A percentile compares a stretch with the other conserved stretches of the same genome.
Evolutionary conservation across 1,140 invertebrate species (phyloP).

Genomic region (Apis cerana): DNA sequence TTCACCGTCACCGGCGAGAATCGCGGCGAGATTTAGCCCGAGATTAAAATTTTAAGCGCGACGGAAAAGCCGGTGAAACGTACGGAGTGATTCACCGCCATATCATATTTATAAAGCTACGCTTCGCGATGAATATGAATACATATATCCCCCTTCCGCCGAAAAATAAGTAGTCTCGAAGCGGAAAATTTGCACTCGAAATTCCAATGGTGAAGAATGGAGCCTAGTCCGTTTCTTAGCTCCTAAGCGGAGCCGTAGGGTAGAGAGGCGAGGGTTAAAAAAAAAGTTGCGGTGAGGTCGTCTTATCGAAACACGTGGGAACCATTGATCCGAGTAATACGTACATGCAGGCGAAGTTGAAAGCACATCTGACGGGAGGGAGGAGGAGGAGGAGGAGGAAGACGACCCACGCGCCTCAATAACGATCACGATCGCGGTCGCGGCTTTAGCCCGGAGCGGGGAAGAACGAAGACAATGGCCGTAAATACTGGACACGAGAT

Average conservation of each 20-base stretch:
- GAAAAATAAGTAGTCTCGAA: no score
- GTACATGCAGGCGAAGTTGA: slow-evolving; percentile 28
- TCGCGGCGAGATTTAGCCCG: slow-evolving; percentile 29
- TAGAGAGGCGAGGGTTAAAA: slow-evolving; percentile 7
- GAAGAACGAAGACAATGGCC: slow-evolving; percentile 63
- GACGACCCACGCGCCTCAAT: slow-evolving; percentile 67
- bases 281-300: slow-evolving; percentile 25
- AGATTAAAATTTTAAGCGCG: slow-evolving; percentile 45
- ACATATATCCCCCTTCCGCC: not conserved
- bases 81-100: slow-evolving; percentile 15
- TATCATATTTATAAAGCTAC: not conserved
- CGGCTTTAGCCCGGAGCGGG: slow-evolving; percentile 54
- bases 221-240: not conserved
- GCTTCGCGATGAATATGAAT: not conserved
- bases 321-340: slow-evolving; percentile 50
- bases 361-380: slow-evolving; percentile 24
- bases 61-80: slow-evolving; percentile 36
- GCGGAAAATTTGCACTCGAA: not conserved
- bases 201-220: not conserved
- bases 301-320: slow-evolving; percentile 44
- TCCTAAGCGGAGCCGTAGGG: not conserved
- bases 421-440: slow-evolving; percentile 64
- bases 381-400: slow-evolving; percentile 39
- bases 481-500: slow-evolving; percentile 67
- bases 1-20: not conserved